phyloP scores from a whole-genome alignment of 1,140 invertebrate species.

The Calliopsis andreniformis region DNA sequence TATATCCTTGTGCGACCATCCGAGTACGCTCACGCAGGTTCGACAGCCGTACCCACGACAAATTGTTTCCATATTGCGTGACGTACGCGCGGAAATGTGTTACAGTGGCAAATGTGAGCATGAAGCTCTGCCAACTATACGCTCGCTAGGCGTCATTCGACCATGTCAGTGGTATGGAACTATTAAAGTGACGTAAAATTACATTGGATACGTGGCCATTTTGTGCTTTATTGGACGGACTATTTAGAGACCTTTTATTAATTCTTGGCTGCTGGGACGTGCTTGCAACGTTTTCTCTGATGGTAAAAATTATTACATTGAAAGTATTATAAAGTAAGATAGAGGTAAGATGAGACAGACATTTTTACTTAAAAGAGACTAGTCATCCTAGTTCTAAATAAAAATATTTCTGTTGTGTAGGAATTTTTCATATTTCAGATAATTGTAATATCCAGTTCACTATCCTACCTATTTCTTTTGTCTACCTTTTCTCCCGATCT shows the following conservation, averaged over 20 bases:
- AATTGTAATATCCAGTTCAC: no score
- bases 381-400: no score
- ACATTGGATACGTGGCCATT: slow-evolving; percentile 43
- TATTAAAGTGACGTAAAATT: slow-evolving; percentile 54
- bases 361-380: no score
- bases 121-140: slow-evolving; percentile 33
- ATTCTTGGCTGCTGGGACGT: no score
- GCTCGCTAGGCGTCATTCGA: slow-evolving; percentile 42
- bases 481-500: no score
- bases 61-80: slow-evolving; percentile 35
- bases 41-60: slow-evolving; percentile 21
- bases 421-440: no score
- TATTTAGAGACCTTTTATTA: slow-evolving; percentile 14
- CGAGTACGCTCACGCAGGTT: slow-evolving; percentile 7
- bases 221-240: slow-evolving; percentile 25
- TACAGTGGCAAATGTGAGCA: neutral
- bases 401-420: no score
- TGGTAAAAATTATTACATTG: no score
- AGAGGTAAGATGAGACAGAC: no score
- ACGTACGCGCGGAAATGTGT: neutral
- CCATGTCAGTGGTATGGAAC: slow-evolving; percentile 4
- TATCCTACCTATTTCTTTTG: no score
- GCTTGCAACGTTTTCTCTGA: no score
- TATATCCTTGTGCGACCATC: slow-evolving; percentile 18
- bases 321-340: no score